Conservation (phyloP, 2,113 vertebrate species). For the Oryzias javanicus region DNA sequence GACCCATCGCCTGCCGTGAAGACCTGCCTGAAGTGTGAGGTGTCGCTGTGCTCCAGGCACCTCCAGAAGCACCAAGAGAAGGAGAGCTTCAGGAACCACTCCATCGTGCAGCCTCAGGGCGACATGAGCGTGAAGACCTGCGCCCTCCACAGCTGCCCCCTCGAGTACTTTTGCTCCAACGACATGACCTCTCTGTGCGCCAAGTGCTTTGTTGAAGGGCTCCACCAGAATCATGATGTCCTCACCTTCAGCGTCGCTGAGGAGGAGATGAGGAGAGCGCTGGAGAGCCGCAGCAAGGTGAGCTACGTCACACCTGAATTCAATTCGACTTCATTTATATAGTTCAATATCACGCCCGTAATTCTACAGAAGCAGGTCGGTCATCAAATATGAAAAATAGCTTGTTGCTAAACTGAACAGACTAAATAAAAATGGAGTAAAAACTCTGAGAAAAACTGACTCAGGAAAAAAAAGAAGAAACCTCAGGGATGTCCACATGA, state of each 20-base stretch:
- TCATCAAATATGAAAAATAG: too few species aligned
- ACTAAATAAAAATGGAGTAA: too few species aligned
- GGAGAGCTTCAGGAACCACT: constrained; percentile 52
- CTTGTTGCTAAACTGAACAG: too few species aligned
- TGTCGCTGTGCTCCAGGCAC: constrained; percentile 75
- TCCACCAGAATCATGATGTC: constrained; percentile 70
- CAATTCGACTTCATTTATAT: too few species aligned
- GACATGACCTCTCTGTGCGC: constrained; percentile 65
- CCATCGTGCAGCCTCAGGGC: constrained; percentile 48
- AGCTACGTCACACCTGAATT: too few species aligned
- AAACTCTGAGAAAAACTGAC: too few species aligned
- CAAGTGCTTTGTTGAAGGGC: constrained; percentile 51
- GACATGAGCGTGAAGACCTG: constrained; percentile 48
- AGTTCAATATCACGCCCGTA: too few species aligned
- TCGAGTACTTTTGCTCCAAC: constrained; percentile 73
- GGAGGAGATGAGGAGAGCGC: constrained; percentile 63
- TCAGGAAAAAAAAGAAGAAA: too few species aligned
- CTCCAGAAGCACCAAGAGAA: constrained; percentile 66
- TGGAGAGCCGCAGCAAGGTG: constrained; percentile 63
- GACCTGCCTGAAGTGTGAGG: constrained; percentile 75
- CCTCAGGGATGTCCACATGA: too few species aligned
- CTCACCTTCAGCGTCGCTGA: constrained; percentile 65
- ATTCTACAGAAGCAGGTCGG: too few species aligned
- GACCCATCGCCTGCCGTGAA: constrained; percentile 44
- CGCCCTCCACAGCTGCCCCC: constrained; percentile 41